Evolutionary conservation across 2,113 vertebrate species (phyloP).

Genomic region (Silurus asotus): DNA sequence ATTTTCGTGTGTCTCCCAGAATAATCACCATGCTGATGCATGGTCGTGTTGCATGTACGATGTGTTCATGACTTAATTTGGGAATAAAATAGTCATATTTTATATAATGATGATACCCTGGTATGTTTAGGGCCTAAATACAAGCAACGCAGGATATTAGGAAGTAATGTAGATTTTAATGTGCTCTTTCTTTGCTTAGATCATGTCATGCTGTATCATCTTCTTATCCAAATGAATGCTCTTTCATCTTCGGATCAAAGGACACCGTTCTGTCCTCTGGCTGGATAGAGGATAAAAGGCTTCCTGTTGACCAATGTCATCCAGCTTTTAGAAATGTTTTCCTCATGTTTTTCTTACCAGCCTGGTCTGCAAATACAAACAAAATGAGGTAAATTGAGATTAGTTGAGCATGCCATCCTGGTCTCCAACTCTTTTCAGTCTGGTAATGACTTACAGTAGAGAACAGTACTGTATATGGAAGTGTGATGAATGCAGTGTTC

Average conservation of each 20-base stretch:
- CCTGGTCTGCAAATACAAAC: constrained; percentile 11
- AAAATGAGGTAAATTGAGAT: background rate
- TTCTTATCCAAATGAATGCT: constrained; percentile 48
- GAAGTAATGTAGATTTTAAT: constrained; percentile 22
- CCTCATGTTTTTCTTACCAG: background rate
- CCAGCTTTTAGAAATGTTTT: constrained; percentile 26
- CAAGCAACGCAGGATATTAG: constrained; percentile 5
- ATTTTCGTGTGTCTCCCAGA: background rate
- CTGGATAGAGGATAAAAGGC: constrained; percentile 31
- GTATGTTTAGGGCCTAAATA: background rate
- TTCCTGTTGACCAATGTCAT: constrained; percentile 48
- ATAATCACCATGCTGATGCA: background rate
- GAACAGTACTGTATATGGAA: constrained; percentile 18
- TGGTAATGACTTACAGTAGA: constrained; percentile 2
- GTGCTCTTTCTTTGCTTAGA: constrained; percentile 34
- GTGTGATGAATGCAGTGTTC: constrained; percentile 12
- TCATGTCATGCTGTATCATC: constrained; percentile 39
- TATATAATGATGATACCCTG: background rate
- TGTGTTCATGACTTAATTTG: background rate
- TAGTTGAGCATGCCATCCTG: background rate
- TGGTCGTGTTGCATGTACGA: background rate
- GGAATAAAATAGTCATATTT: background rate
- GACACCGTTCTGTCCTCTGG: constrained; percentile 44
- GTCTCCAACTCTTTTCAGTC: background rate
- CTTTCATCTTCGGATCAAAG: constrained; percentile 54